These are phyloP conservation scores for Nannospalax galili DNA, from an alignment of 2,113 vertebrate species.

Conservation along the genomic window DNA sequence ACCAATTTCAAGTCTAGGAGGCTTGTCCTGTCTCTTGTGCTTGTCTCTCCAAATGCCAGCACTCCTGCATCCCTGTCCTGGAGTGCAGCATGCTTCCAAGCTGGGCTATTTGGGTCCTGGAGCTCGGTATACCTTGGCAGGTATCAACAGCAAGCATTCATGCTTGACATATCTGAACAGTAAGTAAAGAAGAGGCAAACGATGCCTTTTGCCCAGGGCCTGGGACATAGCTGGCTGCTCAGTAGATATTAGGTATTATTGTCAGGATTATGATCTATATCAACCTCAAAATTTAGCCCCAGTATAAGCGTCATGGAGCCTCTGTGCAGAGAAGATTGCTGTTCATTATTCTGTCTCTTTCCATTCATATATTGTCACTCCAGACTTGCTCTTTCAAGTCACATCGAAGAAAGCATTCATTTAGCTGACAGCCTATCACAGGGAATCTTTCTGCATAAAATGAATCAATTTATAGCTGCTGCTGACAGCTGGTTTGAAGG, in stretches of 20 bases:
- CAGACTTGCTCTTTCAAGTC: slow-evolving; percentile 62
- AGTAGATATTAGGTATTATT: background rate
- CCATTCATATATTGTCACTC: background rate
- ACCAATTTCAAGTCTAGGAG: fast-evolving
- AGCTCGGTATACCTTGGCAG: background rate
- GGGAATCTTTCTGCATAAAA: slow-evolving; percentile 59
- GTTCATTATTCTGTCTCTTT: slow-evolving; percentile 60
- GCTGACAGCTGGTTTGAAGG: slow-evolving; percentile 77
- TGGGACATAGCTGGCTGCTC: background rate
- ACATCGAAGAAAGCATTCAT: slow-evolving; percentile 69
- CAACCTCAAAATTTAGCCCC: background rate
- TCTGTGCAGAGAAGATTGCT: background rate
- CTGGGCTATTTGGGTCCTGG: background rate
- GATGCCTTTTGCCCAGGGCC: background rate
- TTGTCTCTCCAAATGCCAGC: background rate
- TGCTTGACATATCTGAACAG: background rate
- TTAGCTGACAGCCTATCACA: slow-evolving; percentile 65
- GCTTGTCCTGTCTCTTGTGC: background rate
- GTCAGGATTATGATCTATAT: background rate
- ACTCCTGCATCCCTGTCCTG: fast-evolving
- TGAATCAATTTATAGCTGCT: slow-evolving; percentile 73
- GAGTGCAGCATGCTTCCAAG: too few relatives aligned
- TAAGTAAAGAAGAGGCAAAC: background rate
- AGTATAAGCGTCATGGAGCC: too few relatives aligned
- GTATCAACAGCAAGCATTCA: background rate